Percentiles rank a stretch among this genome's conserved stretches.
Conservation (phyloP, 2,888 invertebrate species). For the Hanleya hanleyi region DNA sequence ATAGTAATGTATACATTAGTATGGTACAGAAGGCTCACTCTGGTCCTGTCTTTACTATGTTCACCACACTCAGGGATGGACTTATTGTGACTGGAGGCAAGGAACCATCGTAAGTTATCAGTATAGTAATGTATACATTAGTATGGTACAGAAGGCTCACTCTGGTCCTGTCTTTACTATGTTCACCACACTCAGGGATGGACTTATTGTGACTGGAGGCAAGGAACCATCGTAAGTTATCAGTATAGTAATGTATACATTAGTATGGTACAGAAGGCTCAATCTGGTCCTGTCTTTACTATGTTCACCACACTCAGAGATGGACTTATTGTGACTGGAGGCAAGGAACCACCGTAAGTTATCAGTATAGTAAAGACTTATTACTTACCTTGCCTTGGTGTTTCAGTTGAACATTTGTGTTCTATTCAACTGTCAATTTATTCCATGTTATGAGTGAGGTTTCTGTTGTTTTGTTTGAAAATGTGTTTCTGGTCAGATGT, state of each 20-base stretch:
- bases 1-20: too few relatives aligned
- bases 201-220: constrained; percentile 73
- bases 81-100: constrained; percentile 74
- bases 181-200: constrained; percentile 73
- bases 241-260: too few relatives aligned
- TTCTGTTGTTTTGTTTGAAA: too few relatives aligned
- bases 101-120: constrained; percentile 68
- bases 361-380: too few relatives aligned
- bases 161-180: constrained; percentile 72
- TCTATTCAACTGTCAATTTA: too few relatives aligned
- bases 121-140: too few relatives aligned
- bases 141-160: constrained; percentile 71
- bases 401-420: too few relatives aligned
- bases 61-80: constrained; percentile 72
- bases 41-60: constrained; percentile 73
- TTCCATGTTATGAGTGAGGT: too few relatives aligned
- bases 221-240: constrained; percentile 71
- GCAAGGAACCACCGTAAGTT: constrained; percentile 70
- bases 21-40: constrained; percentile 70
- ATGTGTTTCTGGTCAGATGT: too few relatives aligned
- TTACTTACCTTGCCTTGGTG: too few relatives aligned
- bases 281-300: constrained; percentile 71
- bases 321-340: constrained; percentile 73
- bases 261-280: constrained; percentile 68
- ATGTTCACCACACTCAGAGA: constrained; percentile 73